These are phyloP conservation scores for Strigamia transsilvanica DNA, from an alignment of 2,888 invertebrate genomes.

Conservation along the genomic window DNA sequence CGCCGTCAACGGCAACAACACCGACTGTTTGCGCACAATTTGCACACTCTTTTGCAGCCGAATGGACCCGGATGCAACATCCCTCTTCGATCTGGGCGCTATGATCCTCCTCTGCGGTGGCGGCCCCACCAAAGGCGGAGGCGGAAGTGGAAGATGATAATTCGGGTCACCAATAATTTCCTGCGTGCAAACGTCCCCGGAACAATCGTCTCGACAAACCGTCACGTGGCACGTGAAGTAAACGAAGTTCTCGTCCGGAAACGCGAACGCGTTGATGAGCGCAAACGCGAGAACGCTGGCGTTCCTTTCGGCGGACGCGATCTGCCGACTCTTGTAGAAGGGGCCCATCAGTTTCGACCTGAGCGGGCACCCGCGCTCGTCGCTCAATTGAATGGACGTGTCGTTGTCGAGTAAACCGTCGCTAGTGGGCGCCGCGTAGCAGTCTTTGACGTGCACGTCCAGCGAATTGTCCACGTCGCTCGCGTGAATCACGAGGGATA, in stretches of 20 bases:
- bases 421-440: slow-evolving; percentile 71
- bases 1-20: neutral
- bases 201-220: slow-evolving; percentile 65
- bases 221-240: slow-evolving; percentile 79
- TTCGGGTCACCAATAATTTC: neutral
- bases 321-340: slow-evolving; percentile 69
- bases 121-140: neutral
- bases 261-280: slow-evolving; percentile 76
- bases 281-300: slow-evolving; percentile 74
- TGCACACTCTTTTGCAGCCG: neutral
- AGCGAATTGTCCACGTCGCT: slow-evolving; percentile 73
- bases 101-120: slow-evolving; percentile 19
- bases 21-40: neutral
- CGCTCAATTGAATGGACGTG: slow-evolving; percentile 73
- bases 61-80: neutral
- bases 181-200: slow-evolving; percentile 56
- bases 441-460: slow-evolving; percentile 75
- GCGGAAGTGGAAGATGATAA: slow-evolving; percentile 9
- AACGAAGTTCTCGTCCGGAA: slow-evolving; percentile 77
- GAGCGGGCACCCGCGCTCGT: slow-evolving; percentile 74
- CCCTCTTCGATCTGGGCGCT: neutral
- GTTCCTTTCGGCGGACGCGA: slow-evolving; percentile 67
- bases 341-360: slow-evolving; percentile 73
- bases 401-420: slow-evolving; percentile 69
- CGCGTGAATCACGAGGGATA: slow-evolving; percentile 75